Percentiles rank a stretch among this genome's conserved stretches.
Conservation (phyloP, 2,888 invertebrate species). For the Perithous albicinctus region DNA sequence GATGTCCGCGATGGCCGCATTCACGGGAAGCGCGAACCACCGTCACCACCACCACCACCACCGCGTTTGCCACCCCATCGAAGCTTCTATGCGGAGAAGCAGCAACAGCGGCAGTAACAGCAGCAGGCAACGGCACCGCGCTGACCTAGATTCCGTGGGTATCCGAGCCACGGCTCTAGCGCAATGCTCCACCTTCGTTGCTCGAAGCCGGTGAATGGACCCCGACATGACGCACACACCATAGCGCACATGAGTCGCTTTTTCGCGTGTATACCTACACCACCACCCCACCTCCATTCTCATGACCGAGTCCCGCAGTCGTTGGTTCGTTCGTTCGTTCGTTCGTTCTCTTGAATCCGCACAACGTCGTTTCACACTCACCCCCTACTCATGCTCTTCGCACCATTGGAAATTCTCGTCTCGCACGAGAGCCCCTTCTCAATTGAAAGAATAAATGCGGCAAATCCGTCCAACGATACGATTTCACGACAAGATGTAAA, state of each 20-base stretch:
- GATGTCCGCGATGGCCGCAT: slow-evolving; percentile 71
- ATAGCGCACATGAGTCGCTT: slow-evolving; percentile 66
- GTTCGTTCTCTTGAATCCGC: slow-evolving; percentile 40
- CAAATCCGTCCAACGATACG: slow-evolving; percentile 26
- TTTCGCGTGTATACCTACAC: slow-evolving; percentile 38
- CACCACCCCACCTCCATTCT: slow-evolving; percentile 51
- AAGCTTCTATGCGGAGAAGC: slow-evolving; percentile 60
- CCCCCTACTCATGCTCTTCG: slow-evolving; percentile 27
- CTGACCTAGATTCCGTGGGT: slow-evolving; percentile 77
- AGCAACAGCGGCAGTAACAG: slow-evolving; percentile 28
- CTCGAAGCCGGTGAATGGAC: slow-evolving; percentile 80
- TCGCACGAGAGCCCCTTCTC: slow-evolving; percentile 1
- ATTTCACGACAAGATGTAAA: slow-evolving; percentile 26
- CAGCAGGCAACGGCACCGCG: slow-evolving; percentile 72
- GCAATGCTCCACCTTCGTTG: slow-evolving; percentile 69
- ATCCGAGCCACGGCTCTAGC: slow-evolving; percentile 55
- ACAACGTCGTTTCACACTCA: slow-evolving; percentile 45
- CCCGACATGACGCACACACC: slow-evolving; percentile 80
- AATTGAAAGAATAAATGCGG: slow-evolving; percentile 46
- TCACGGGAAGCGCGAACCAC: slow-evolving; percentile 65
- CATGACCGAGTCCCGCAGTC: slow-evolving; percentile 42
- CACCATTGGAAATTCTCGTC: slow-evolving; percentile 51
- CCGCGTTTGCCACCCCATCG: slow-evolving; percentile 64
- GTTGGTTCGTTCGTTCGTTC: slow-evolving; percentile 31
- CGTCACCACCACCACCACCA: slow-evolving; percentile 34